Evolutionary conservation across 2,797 vertebrate genomes (phyloP).

Genomic region (Acestrorhynchus altus): DNA sequence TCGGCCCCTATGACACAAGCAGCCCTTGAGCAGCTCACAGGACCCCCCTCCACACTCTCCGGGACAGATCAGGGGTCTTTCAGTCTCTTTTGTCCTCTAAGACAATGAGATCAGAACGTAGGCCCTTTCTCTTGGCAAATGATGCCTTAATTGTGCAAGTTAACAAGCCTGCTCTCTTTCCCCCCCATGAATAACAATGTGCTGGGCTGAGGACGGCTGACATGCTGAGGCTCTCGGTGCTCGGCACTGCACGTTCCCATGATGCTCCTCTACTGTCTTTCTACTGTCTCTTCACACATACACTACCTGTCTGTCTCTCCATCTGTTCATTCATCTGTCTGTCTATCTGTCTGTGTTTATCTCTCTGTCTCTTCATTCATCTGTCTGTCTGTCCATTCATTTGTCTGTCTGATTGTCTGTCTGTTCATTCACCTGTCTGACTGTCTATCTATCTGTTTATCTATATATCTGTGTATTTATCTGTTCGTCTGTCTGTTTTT

Average conservation of each 20-base stretch:
- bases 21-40: neutral
- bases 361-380: neutral
- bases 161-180: slow-evolving; percentile 74
- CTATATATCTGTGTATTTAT: neutral
- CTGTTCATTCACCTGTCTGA: too few relatives aligned
- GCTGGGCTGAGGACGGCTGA: slow-evolving; percentile 51
- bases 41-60: neutral
- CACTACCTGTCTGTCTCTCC: neutral
- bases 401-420: neutral
- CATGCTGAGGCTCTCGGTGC: slow-evolving; percentile 48
- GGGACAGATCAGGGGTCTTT: slow-evolving; percentile 57
- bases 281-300: neutral
- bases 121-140: slow-evolving; percentile 75
- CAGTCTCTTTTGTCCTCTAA: slow-evolving; percentile 74
- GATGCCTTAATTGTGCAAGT: slow-evolving; percentile 82
- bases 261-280: neutral
- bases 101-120: slow-evolving; percentile 71
- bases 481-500: neutral
- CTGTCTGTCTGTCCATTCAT: neutral
- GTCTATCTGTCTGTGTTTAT: neutral
- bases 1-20: slow-evolving; percentile 69
- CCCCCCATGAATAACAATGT: slow-evolving; percentile 79
- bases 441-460: too few relatives aligned
- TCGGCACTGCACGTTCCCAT: slow-evolving; percentile 68
- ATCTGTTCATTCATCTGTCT: too few relatives aligned